These are phyloP conservation scores for Sitophilus oryzae DNA, from an alignment of 1,140 invertebrate genomes.

Conservation along the genomic window DNA sequence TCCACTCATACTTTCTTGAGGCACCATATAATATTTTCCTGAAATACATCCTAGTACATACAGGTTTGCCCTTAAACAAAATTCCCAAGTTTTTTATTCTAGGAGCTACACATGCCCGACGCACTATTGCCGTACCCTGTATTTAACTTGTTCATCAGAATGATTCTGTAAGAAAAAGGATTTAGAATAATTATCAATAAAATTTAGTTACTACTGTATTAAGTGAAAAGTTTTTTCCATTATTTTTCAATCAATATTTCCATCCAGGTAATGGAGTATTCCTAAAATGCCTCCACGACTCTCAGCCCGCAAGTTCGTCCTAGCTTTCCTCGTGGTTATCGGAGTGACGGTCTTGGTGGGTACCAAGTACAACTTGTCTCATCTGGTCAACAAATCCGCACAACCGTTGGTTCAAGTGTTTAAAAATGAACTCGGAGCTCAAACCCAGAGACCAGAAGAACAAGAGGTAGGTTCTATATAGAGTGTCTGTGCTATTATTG, in stretches of 20 bases:
- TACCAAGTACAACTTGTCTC: slow-evolving; percentile 32
- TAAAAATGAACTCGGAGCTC: slow-evolving; percentile 9
- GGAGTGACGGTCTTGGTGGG: slow-evolving; percentile 34
- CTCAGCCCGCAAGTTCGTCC: slow-evolving; percentile 39
- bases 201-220: background rate
- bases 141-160: too few relatives aligned
- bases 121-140: too few relatives aligned
- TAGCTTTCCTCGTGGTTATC: slow-evolving; percentile 35
- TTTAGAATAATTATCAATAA: too few relatives aligned
- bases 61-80: too few relatives aligned
- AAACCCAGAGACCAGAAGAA: background rate
- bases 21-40: too few relatives aligned
- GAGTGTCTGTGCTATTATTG: background rate
- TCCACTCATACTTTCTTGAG: too few relatives aligned
- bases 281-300: slow-evolving; percentile 42
- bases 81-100: too few relatives aligned
- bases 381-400: slow-evolving; percentile 12
- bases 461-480: slow-evolving; percentile 3
- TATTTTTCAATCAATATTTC: background rate
- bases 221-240: background rate
- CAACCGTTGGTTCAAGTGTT: background rate
- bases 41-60: too few relatives aligned
- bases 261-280: slow-evolving; percentile 33
- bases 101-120: too few relatives aligned
- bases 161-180: too few relatives aligned